Base-by-base conservation (phyloP, 2,113 vertebrate species). In the Chinchilla lanigera region DNA sequence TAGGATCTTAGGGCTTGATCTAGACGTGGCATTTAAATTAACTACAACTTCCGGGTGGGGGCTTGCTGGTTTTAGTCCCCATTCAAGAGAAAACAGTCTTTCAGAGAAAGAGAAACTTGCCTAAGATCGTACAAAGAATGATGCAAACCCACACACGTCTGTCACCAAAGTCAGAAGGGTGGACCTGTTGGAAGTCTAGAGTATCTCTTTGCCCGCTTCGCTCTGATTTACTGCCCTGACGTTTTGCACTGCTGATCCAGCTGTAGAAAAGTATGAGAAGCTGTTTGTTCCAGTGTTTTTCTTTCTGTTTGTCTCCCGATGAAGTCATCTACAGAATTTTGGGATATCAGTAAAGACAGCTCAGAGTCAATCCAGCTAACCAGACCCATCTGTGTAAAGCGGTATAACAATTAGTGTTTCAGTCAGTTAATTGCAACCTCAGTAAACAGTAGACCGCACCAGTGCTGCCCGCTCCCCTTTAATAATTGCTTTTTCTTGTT, bases 51-150 rank as follows among this genome's bases (percentile, higher is more conserved):
- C 2, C 2, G 33, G 77, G 6, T 38, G 61, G 24, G 10, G 3
- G 17, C 22, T 87, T 85, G 44, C 65, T 71, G 44, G 41, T 84
- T 90, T n/a, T 71, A 81, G 56, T 85, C 16, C 52, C 22, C 33
- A 19, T 93, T 88, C 93, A 92, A 47, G 84, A 95, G 69, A 93
- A 95, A 61, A 52, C 13, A 85, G 71, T 58, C 19, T 81, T 86
- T 75, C 33, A 67, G 63, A 94, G 75, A 89, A 58, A 65, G n/a
- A 52, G 20, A 67, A 86, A 65, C 30, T 91, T 88, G 61, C 41
- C 63, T n/a, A 58, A 41, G 89, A 87, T 90, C 10, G 19, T 67
- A 35, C 11, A 85, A 35, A 50, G 35, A 78, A 69, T 10, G 24
- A 20, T 65, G 38, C 8, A 69, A 35, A 58, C 63, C 9, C 52